Percentiles rank a stretch among this genome's conserved stretches.
These are phyloP conservation scores for Babylonia areolata DNA, from an alignment of 1,140 invertebrate species.

Conservation along the genomic window DNA sequence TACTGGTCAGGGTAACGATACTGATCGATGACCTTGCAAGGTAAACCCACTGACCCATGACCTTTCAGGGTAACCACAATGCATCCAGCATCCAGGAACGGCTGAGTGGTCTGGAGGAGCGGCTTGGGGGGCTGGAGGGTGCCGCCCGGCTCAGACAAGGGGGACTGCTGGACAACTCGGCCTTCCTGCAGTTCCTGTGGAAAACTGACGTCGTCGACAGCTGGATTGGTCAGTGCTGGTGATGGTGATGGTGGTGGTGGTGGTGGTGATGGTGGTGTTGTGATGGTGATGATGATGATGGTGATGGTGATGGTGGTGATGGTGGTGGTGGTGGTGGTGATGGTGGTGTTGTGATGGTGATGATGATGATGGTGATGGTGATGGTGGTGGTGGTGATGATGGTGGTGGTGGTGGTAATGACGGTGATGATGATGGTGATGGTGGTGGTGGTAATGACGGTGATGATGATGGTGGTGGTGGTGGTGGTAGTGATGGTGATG, in stretches of 20 bases:
- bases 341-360: not conserved
- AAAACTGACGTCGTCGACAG: slow-evolving; percentile 99
- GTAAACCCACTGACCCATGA: too few relatives aligned
- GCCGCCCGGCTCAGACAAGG: slow-evolving; percentile 90
- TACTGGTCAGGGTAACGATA: too few relatives aligned
- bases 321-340: too few relatives aligned
- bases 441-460: not conserved
- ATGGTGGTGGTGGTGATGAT: too few relatives aligned
- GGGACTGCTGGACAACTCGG: slow-evolving; percentile 95
- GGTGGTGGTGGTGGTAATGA: too few relatives aligned
- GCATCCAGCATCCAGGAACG: slow-evolving; percentile 91
- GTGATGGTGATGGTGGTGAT: not conserved
- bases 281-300: not conserved
- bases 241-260: too few relatives aligned
- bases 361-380: not conserved
- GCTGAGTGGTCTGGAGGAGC: slow-evolving; percentile 88
- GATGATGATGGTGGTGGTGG: not conserved
- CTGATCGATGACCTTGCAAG: too few relatives aligned
- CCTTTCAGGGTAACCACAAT: slow-evolving; percentile 94
- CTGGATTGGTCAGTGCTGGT: slow-evolving; percentile 88
- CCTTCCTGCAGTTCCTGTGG: slow-evolving; percentile 99
- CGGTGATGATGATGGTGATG: too few relatives aligned
- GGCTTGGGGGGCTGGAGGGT: slow-evolving; percentile 90
- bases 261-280: too few relatives aligned
- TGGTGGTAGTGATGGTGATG: not conserved